Evolutionary conservation across 1,140 invertebrate genomes (phyloP).

Genomic region (Pseudachorutes palmiensis): DNA sequence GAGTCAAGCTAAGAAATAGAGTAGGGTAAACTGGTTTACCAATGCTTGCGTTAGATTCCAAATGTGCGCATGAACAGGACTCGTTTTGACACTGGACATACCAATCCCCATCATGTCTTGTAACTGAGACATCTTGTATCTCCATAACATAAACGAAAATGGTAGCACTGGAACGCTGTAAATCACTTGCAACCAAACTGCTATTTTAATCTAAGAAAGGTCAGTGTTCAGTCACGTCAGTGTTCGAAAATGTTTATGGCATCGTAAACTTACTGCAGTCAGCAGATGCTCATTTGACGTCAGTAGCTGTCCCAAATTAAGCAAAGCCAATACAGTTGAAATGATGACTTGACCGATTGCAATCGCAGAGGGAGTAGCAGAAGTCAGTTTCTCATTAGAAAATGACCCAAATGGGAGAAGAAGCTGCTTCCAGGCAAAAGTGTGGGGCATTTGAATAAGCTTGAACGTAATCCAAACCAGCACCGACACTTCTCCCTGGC

Average conservation of each 20-base stretch:
- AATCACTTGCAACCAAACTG: neutral
- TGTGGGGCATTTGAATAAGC: neutral
- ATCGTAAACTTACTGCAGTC: no score
- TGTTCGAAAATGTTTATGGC: no score
- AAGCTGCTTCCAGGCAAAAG: neutral
- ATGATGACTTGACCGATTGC: neutral
- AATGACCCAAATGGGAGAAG: neutral
- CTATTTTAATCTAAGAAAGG: neutral
- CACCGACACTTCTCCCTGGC: no score
- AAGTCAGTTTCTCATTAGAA: neutral
- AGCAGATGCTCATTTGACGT: no score
- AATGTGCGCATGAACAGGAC: neutral
- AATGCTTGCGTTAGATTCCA: neutral
- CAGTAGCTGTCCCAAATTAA: no score
- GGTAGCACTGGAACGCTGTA: neutral
- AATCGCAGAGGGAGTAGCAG: neutral
- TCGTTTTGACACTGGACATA: no score
- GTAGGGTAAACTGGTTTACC: no score
- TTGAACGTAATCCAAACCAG: neutral
- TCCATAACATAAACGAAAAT: neutral
- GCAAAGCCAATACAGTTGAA: no score
- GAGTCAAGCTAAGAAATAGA: neutral
- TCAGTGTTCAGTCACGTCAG: no score
- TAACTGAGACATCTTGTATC: neutral
- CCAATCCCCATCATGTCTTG: neutral